A percentile compares a stretch with the other conserved stretches of the same genome.
Evolutionary conservation across 2,797 vertebrate species (phyloP).

Genomic region (Erethizon dorsatum): DNA sequence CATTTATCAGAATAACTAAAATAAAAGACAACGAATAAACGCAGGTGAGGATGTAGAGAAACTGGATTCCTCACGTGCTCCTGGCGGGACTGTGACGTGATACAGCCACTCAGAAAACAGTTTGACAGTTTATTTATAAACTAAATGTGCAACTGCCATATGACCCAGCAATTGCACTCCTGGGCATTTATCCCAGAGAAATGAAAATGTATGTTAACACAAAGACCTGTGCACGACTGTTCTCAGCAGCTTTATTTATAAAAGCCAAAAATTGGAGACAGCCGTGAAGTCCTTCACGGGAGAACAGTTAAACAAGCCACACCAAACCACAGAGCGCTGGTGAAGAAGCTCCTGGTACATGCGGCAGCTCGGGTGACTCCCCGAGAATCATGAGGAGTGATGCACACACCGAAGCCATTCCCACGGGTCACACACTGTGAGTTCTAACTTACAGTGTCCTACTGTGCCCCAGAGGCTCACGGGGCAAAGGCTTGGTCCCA

Average conservation of each 20-base stretch:
- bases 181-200: slow-evolving; percentile 19
- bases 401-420: background rate
- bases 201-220: background rate
- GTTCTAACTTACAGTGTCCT: background rate
- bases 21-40: background rate
- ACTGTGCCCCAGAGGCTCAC: background rate
- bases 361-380: background rate
- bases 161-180: background rate
- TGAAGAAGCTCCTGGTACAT: background rate
- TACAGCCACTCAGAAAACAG: background rate
- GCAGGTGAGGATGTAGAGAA: background rate
- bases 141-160: background rate
- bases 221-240: background rate
- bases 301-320: background rate
- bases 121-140: background rate
- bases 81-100: background rate
- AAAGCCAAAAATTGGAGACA: background rate
- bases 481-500: background rate
- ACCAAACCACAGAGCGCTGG: background rate
- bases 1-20: background rate
- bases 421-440: background rate
- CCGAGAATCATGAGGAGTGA: background rate
- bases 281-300: background rate
- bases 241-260: background rate
- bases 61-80: fast-evolving